Percentiles rank a stretch among this genome's conserved stretches.
Evolutionary conservation across 2,888 invertebrate species (phyloP).

Genomic region (Vannuccia rotundouncinata): DNA sequence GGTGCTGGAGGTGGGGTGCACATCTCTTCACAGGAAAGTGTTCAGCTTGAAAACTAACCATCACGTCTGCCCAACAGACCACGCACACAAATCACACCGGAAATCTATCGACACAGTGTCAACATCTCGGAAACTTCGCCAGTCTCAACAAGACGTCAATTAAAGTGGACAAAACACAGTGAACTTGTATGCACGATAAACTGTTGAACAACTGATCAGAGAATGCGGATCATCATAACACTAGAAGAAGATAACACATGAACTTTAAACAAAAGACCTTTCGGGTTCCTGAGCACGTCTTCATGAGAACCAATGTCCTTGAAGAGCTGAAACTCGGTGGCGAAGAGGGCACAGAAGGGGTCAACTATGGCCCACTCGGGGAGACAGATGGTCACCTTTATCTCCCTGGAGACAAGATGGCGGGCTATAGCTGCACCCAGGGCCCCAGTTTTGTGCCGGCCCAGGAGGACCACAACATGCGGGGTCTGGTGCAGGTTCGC

Average conservation of each 20-base stretch:
- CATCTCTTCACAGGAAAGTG: no score
- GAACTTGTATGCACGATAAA: background rate
- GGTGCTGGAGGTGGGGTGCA: no score
- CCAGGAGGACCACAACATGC: background rate
- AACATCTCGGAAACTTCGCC: background rate
- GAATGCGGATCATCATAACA: background rate
- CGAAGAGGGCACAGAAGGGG: constrained; percentile 10
- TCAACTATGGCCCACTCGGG: constrained; percentile 15
- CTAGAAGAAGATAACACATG: background rate
- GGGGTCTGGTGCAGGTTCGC: constrained; percentile 9
- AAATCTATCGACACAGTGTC: background rate
- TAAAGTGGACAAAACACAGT: background rate
- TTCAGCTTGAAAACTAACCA: constrained; percentile 19
- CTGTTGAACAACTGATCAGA: background rate
- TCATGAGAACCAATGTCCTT: background rate
- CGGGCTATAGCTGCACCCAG: constrained; percentile 7
- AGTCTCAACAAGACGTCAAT: background rate
- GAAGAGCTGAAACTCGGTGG: background rate
- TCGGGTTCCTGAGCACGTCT: background rate
- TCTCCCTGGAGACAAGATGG: constrained; percentile 1
- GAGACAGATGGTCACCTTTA: background rate
- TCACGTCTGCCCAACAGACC: background rate
- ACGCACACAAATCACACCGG: background rate
- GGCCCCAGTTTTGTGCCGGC: background rate
- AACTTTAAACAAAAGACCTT: background rate